Evolutionary conservation across 2,888 invertebrate species (phyloP).

Genomic region (Andrena haemorrhoa): DNA sequence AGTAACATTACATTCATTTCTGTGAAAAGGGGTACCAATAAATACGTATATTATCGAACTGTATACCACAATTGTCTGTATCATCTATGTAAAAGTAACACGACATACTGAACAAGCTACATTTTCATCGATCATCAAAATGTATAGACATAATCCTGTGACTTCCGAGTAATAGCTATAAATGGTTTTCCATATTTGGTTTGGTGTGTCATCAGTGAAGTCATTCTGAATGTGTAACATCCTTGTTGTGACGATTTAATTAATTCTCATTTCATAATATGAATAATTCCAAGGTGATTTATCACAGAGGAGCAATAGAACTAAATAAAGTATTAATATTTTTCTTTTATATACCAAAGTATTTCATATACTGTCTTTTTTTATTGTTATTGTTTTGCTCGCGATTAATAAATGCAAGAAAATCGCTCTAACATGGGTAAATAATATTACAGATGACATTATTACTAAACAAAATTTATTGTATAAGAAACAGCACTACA

Average conservation of each 20-base stretch:
- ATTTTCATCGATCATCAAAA: neutral
- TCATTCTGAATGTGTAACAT: slow-evolving; percentile 72
- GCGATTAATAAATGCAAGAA: neutral
- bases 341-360: neutral
- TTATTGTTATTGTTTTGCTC: neutral
- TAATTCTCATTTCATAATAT: slow-evolving; percentile 68
- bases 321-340: neutral
- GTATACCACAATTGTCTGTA: neutral
- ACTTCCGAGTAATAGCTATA: slow-evolving; percentile 59
- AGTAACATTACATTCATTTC: slow-evolving; percentile 45
- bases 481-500: no score
- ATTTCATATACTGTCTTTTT: neutral
- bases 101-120: neutral
- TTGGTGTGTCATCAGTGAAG: slow-evolving; percentile 72
- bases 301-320: slow-evolving; percentile 7
- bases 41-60: neutral
- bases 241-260: slow-evolving; percentile 63
- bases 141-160: slow-evolving; percentile 12
- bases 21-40: slow-evolving; percentile 18
- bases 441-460: no score
- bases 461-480: no score
- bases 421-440: neutral
- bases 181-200: slow-evolving; percentile 66
- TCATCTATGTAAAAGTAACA: neutral
- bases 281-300: slow-evolving; percentile 68